Percentiles rank a stretch among this genome's conserved stretches.
These are phyloP conservation scores for Sclerurus mexicanus DNA, from an alignment of 2,113 vertebrate species.

Conservation along the genomic window DNA sequence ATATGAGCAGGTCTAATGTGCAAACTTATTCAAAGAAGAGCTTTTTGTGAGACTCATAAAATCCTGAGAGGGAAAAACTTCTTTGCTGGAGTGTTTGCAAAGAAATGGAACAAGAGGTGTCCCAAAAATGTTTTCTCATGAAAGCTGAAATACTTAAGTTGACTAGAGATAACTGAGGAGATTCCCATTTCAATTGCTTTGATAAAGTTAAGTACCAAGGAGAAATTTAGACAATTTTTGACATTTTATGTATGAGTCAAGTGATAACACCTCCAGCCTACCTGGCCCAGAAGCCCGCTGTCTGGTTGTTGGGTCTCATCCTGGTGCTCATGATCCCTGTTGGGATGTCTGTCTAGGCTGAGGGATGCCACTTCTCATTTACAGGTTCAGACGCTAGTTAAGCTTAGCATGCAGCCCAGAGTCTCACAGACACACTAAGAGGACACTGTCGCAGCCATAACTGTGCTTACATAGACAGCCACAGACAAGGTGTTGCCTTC, in stretches of 20 bases:
- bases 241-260: not conserved
- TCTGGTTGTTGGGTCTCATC: not conserved
- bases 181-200: not conserved
- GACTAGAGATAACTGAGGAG: not conserved
- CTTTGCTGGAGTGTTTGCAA: not conserved
- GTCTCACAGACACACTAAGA: not conserved
- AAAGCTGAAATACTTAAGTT: not conserved
- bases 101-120: not conserved
- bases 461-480: not conserved
- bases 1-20: not conserved
- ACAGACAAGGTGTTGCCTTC: not conserved
- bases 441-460: not conserved
- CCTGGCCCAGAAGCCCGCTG: not conserved
- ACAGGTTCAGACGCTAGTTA: not conserved
- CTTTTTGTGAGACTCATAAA: not conserved
- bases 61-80: not conserved
- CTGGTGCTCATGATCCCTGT: too few species aligned
- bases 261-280: not conserved
- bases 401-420: not conserved
- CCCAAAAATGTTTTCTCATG: not conserved
- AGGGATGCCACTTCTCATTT: accelerated
- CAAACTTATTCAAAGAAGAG: not conserved
- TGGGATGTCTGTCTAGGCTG: not conserved
- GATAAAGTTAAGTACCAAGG: not conserved
- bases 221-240: not conserved